Percentiles rank a stretch among this genome's conserved stretches.
Conservation (phyloP, 2,888 invertebrate genomes). For the Patella depressa region DNA sequence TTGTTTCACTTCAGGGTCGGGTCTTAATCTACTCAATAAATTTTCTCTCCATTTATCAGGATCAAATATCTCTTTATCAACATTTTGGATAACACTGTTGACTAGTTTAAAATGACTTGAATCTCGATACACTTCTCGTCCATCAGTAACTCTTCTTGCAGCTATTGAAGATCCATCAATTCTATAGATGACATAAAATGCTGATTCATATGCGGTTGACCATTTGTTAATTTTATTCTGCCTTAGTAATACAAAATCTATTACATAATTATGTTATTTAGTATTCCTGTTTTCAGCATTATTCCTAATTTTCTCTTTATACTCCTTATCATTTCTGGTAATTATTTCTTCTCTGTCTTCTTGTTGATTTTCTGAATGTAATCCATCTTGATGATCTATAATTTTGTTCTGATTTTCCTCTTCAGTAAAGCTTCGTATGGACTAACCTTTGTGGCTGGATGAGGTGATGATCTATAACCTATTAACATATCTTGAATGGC, state of each 20-base stretch:
- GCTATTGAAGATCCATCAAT: slow-evolving; percentile 27
- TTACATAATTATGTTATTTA: slow-evolving; percentile 19
- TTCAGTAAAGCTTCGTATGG: slow-evolving; percentile 31
- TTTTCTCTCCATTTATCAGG: slow-evolving; percentile 8
- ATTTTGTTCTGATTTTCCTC: slow-evolving; percentile 23
- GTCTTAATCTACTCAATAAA: not conserved
- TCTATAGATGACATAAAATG: slow-evolving; percentile 20
- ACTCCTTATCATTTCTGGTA: slow-evolving; percentile 7
- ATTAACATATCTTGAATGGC: slow-evolving; percentile 33
- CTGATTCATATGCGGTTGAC: slow-evolving; percentile 26
- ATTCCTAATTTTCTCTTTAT: not conserved
- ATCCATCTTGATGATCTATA: slow-evolving; percentile 18
- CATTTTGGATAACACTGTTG: slow-evolving; percentile 17
- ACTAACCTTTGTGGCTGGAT: slow-evolving; percentile 30
- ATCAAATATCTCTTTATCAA: not conserved
- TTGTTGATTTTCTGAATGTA: not conserved
- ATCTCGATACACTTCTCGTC: slow-evolving; percentile 17
- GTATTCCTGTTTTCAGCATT: slow-evolving; percentile 17
- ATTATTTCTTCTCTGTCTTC: slow-evolving; percentile 1
- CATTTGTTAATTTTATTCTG: slow-evolving; percentile 15
- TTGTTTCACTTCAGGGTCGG: not conserved
- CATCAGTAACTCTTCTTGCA: slow-evolving; percentile 26
- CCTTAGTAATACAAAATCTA: slow-evolving; percentile 25
- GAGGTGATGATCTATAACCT: slow-evolving; percentile 33
- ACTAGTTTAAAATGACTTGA: slow-evolving; percentile 25